Evolutionary conservation across 2,113 vertebrate species (phyloP).

Genomic region (Plecturocebus donacophilus): DNA sequence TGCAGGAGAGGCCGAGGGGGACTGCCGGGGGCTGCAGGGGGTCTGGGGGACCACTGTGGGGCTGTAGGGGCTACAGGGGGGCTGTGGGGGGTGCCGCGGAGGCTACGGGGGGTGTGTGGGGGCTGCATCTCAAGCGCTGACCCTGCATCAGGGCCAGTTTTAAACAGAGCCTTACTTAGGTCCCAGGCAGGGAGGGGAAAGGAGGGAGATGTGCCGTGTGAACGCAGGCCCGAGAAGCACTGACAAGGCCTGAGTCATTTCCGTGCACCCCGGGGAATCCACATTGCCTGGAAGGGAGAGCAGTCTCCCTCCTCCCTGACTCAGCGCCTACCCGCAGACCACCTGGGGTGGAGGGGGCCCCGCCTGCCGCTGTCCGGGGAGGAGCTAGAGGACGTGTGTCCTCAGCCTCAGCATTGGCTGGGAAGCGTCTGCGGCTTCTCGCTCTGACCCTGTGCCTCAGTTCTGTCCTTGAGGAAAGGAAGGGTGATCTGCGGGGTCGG

Average conservation of each 20-base stretch:
- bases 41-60: neutral
- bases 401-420: neutral
- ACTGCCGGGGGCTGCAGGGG: neutral
- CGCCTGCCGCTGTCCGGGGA: accelerated
- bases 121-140: neutral
- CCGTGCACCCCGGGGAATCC: neutral
- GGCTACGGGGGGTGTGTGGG: neutral
- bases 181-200: neutral
- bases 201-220: constrained; percentile 61
- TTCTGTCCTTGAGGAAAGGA: neutral
- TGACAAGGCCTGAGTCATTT: constrained; percentile 63
- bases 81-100: neutral
- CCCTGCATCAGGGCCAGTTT: constrained; percentile 29
- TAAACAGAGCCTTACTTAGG: constrained; percentile 72
- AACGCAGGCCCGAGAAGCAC: constrained; percentile 71
- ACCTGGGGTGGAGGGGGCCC: too few relatives aligned
- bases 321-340: too few relatives aligned
- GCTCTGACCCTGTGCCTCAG: neutral
- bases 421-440: neutral
- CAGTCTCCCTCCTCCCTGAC: neutral
- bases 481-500: neutral
- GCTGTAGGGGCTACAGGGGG: neutral
- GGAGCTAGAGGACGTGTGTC: neutral
- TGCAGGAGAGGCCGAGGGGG: neutral
- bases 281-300: neutral